Evolutionary conservation across 2,888 invertebrate genomes (phyloP).

Genomic region (Apamea sordens): DNA sequence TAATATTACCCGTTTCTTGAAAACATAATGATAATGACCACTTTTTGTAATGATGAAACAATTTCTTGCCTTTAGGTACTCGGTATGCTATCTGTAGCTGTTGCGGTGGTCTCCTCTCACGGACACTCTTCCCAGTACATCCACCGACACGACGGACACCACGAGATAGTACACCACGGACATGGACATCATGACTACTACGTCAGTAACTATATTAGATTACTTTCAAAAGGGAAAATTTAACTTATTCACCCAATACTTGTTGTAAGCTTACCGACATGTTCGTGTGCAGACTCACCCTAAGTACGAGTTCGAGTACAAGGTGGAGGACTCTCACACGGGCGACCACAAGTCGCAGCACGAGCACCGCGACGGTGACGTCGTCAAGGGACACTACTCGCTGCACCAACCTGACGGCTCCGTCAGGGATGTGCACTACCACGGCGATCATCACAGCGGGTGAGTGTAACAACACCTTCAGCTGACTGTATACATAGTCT

Average conservation of each 20-base stretch:
- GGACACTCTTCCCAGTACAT: slow-evolving; percentile 63
- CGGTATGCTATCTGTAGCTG: slow-evolving; percentile 40
- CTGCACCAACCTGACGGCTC: slow-evolving; percentile 88
- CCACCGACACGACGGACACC: slow-evolving; percentile 77
- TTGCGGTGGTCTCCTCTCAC: slow-evolving; percentile 33
- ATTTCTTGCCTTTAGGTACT: slow-evolving; percentile 36
- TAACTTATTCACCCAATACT: background rate
- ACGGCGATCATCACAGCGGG: slow-evolving; percentile 75
- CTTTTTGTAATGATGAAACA: background rate
- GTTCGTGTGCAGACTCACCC: slow-evolving; percentile 78
- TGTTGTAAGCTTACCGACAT: background rate
- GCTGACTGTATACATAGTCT: too few relatives aligned
- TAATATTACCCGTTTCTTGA: background rate
- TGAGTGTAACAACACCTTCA: background rate
- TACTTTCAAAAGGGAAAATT: background rate
- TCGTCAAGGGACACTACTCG: slow-evolving; percentile 77
- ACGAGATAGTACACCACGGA: slow-evolving; percentile 70
- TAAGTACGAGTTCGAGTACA: slow-evolving; percentile 89
- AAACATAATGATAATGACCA: background rate
- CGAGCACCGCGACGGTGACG: slow-evolving; percentile 86
- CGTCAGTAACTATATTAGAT: slow-evolving; percentile 32
- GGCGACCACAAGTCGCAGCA: slow-evolving; percentile 89
- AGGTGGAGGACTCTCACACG: slow-evolving; percentile 88
- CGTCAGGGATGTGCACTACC: slow-evolving; percentile 87
- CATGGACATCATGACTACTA: slow-evolving; percentile 64